These are phyloP conservation scores for Drosophila atripex DNA, from an alignment of 2,888 invertebrate species.

Conservation along the genomic window DNA sequence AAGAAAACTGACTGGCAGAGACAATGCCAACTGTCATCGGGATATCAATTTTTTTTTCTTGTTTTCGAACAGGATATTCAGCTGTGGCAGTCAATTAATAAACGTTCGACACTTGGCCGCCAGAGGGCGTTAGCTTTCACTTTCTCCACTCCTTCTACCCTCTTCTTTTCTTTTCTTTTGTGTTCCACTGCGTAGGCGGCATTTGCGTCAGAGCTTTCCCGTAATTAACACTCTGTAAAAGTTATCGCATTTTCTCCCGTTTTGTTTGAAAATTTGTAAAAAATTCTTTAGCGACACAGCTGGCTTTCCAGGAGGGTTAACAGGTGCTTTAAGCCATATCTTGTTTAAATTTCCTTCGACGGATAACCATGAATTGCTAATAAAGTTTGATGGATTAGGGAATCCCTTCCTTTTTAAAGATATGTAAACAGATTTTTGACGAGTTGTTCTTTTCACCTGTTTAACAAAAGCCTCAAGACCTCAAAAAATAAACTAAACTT, in stretches of 20 bases:
- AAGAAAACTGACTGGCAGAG: constrained; percentile 40
- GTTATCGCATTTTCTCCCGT: constrained; percentile 14
- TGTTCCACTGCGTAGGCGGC: constrained; percentile 29
- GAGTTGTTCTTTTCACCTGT: background rate
- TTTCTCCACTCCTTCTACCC: constrained; percentile 10
- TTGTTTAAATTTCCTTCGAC: background rate
- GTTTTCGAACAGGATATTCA: constrained; percentile 48
- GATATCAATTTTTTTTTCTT: constrained; percentile 20
- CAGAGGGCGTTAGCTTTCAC: constrained; percentile 48
- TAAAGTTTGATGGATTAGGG: constrained; percentile 9
- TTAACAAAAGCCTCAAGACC: background rate
- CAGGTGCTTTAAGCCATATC: constrained; percentile 13
- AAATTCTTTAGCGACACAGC: constrained; percentile 9
- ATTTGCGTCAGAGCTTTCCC: constrained; percentile 42
- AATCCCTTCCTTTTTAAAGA: background rate
- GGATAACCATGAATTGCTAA: constrained; percentile 17
- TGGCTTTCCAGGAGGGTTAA: constrained; percentile 14
- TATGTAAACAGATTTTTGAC: background rate
- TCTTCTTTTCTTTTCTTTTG: background rate
- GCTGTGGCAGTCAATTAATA: constrained; percentile 70
- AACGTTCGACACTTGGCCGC: constrained; percentile 55
- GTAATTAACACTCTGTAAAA: constrained; percentile 54
- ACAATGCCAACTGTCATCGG: constrained; percentile 39
- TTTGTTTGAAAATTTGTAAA: constrained; percentile 11
- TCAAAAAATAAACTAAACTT: constrained; percentile 6